These are phyloP conservation scores for Karalla daura DNA, from an alignment of 2,797 vertebrate genomes.

Conservation along the genomic window DNA sequence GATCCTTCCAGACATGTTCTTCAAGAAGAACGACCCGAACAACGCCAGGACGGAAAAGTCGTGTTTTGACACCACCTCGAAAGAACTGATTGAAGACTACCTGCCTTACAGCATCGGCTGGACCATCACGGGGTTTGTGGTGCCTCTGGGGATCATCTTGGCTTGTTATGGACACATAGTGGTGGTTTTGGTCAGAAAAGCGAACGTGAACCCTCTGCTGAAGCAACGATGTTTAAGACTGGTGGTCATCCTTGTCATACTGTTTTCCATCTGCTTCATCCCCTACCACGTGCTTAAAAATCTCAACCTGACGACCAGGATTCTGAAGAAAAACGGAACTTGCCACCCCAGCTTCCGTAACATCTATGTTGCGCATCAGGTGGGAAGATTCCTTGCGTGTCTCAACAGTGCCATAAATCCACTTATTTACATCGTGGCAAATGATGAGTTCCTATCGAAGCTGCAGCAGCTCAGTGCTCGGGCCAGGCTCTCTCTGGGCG, in stretches of 20 bases:
- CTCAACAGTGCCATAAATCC: conserved; percentile 88
- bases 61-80: conserved; percentile 81
- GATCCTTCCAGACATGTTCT: conserved; percentile 81
- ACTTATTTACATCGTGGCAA: conserved; percentile 83
- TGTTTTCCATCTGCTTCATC: conserved; percentile 87
- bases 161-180: conserved; percentile 84
- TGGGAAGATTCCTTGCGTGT: conserved; percentile 83
- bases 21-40: conserved; percentile 69
- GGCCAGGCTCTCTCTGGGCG: conserved; percentile 40
- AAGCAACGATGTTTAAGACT: conserved; percentile 82
- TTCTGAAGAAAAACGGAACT: conserved; percentile 51
- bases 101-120: conserved; percentile 73
- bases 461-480: conserved; percentile 46
- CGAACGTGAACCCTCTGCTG: conserved; percentile 71
- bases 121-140: conserved; percentile 77
- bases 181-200: conserved; percentile 75
- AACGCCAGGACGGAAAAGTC: too few relatives aligned
- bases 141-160: conserved; percentile 82
- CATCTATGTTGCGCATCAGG: conserved; percentile 85
- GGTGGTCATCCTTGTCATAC: conserved; percentile 77
- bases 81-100: conserved; percentile 51
- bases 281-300: conserved; percentile 87
- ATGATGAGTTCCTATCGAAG: conserved; percentile 73
- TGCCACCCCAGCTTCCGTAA: conserved; percentile 63
- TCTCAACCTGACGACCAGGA: conserved; percentile 79